Evolutionary conservation across 2,888 invertebrate species (phyloP), one percentile per base, ranked within the genome.

Genomic region (Caenorhabditis afra): DNA sequence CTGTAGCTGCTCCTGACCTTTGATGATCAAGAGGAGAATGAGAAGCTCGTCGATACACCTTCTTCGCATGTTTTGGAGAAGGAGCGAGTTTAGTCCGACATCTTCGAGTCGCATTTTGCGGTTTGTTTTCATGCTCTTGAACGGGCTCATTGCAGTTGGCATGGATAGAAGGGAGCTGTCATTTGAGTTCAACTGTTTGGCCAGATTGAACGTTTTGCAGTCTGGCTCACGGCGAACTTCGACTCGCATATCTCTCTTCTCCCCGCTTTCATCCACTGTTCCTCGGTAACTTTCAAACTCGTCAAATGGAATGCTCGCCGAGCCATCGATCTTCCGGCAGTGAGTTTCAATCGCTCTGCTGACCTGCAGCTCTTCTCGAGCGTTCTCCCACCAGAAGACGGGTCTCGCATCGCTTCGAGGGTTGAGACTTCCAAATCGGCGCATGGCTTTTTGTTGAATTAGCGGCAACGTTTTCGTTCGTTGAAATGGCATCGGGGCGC

Each of bases 61-160:
- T 50, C 62, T 61, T 23, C 78, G 45, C 66, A 78, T 44, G 53
- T 67, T 67, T 44, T 78, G 78, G 2, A 78, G 57, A 29, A 41
- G n/a, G 11, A 73, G 49, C 16, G 64, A 64, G 16, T 44, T 49
- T 0, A 52, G 14, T 7, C 64, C 64, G 41, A 67, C 23, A 11
- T 29, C 29, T n/a, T 61, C 22, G 3, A 11, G 2, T 3, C 23
- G 2, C 14, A 10, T 23, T 52, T 22, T 59, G 0, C 1, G 35
- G 7, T 49, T 53, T 5, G 55, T n/a, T 0, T 5, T 16, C 4
- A 22, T 14, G 12, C 41, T 35, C 37, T 49, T 64, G 50, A 73
- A 73, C 49, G 73, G 44, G 12, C 44, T 29, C 8, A 23, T 3
- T 11, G 55, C 23, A 41, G 12, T 41, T 22, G 58, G 35, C 73